phyloP scores from a whole-genome alignment of 1,140 invertebrate genomes.

The Scaptomyza montana region DNA sequence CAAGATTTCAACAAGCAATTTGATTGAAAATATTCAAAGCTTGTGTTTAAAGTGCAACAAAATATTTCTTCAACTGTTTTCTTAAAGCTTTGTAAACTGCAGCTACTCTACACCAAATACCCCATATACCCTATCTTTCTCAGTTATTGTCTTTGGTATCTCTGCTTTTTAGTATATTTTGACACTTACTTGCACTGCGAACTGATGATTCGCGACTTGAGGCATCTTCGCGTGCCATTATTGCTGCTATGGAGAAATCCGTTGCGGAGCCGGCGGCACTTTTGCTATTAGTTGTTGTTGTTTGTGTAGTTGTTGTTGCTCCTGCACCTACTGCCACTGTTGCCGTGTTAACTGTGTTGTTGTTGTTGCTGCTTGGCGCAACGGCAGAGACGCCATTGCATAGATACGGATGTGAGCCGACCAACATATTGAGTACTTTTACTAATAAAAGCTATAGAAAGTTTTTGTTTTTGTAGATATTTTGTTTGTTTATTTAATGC shows the following conservation, averaged over 20 bases:
- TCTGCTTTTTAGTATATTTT: background rate
- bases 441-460: background rate
- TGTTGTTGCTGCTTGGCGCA: slow-evolving; percentile 42
- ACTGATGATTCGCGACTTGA: slow-evolving; percentile 85
- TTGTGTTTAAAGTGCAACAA: too few species aligned
- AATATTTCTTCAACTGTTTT: too few species aligned
- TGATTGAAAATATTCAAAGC: too few species aligned
- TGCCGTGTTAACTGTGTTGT: slow-evolving; percentile 31
- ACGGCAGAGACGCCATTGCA: slow-evolving; percentile 75
- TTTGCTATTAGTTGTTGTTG: slow-evolving; percentile 71
- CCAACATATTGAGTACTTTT: slow-evolving; percentile 69
- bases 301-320: slow-evolving; percentile 34
- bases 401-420: slow-evolving; percentile 81
- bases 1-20: too few species aligned
- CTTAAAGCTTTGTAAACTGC: too few species aligned
- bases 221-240: slow-evolving; percentile 91
- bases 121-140: background rate
- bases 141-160: background rate
- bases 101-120: background rate
- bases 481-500: slow-evolving; percentile 23
- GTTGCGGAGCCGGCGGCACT: slow-evolving; percentile 87
- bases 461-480: slow-evolving; percentile 25
- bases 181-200: slow-evolving; percentile 82
- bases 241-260: slow-evolving; percentile 96
- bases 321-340: slow-evolving; percentile 49